These are phyloP conservation scores for Labeo calbasu DNA, from an alignment of 2,797 vertebrate genomes.

Conservation along the genomic window DNA sequence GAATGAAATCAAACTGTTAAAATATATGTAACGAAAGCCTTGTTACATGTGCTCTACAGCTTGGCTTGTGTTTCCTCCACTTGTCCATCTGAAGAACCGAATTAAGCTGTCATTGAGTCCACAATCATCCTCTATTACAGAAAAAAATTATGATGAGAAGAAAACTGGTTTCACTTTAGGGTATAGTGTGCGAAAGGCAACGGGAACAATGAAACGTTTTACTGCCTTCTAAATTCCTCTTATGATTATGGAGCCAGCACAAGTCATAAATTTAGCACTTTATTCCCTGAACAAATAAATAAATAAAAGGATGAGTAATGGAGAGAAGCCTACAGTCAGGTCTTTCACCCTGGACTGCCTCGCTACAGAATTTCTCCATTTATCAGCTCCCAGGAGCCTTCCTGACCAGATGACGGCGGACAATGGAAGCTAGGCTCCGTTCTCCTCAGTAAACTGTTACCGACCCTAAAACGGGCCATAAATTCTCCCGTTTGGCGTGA, in stretches of 20 bases:
- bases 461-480: slow-evolving; percentile 35
- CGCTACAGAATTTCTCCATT: slow-evolving; percentile 41
- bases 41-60: neutral
- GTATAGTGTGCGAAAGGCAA: slow-evolving; percentile 30
- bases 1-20: neutral
- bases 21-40: neutral
- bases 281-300: slow-evolving; percentile 58
- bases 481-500: slow-evolving; percentile 35
- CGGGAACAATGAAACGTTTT: slow-evolving; percentile 48
- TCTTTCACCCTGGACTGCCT: slow-evolving; percentile 39
- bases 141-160: slow-evolving; percentile 16
- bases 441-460: slow-evolving; percentile 43
- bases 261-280: slow-evolving; percentile 53
- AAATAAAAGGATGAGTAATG: slow-evolving; percentile 49
- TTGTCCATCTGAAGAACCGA: slow-evolving; percentile 41
- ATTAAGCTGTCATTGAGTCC: slow-evolving; percentile 54
- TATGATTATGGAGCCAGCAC: slow-evolving; percentile 50
- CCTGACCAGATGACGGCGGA: slow-evolving; percentile 44
- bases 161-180: slow-evolving; percentile 42
- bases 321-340: slow-evolving; percentile 34
- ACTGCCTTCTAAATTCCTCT: slow-evolving; percentile 55
- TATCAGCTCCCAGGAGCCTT: slow-evolving; percentile 46
- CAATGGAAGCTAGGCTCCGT: slow-evolving; percentile 33
- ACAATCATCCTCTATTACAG: slow-evolving; percentile 23
- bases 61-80: slow-evolving; percentile 9